Conservation (phyloP, 2,888 invertebrate species). For the Prosapia bicincta region DNA sequence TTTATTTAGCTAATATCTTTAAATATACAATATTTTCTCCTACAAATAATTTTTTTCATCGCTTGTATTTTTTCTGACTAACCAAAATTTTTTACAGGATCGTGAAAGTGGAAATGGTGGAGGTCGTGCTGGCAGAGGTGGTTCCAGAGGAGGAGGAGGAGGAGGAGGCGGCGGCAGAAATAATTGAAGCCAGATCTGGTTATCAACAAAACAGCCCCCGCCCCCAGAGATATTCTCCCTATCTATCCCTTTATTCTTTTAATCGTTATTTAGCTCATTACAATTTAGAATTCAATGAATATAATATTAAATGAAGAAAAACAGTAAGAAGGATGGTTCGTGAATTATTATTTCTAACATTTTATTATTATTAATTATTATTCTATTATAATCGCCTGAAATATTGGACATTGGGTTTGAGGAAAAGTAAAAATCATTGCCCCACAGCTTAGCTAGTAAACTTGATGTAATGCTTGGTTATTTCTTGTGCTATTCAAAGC, state of each 20-base stretch:
- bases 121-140: constrained; percentile 43
- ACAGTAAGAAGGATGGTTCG: background rate
- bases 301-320: background rate
- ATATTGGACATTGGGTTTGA: background rate
- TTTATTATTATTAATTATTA: constrained; percentile 2
- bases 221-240: background rate
- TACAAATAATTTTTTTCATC: too few species aligned
- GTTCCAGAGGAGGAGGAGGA: constrained; percentile 42
- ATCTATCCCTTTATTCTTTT: background rate
- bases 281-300: background rate
- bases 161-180: constrained; percentile 39
- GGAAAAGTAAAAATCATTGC: background rate
- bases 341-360: background rate
- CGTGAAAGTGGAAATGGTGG: constrained; percentile 45
- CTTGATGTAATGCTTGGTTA: background rate
- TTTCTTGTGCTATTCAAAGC: background rate
- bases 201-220: background rate
- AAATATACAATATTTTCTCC: too few species aligned
- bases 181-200: constrained; percentile 17
- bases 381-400: background rate
- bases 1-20: too few species aligned
- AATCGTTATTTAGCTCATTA: background rate
- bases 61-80: too few species aligned
- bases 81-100: constrained; percentile 42
- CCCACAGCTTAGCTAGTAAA: background rate